Percentiles rank a stretch among this genome's conserved stretches.
Conservation (phyloP, 2,797 vertebrate species). For the Clarias pachynema region DNA sequence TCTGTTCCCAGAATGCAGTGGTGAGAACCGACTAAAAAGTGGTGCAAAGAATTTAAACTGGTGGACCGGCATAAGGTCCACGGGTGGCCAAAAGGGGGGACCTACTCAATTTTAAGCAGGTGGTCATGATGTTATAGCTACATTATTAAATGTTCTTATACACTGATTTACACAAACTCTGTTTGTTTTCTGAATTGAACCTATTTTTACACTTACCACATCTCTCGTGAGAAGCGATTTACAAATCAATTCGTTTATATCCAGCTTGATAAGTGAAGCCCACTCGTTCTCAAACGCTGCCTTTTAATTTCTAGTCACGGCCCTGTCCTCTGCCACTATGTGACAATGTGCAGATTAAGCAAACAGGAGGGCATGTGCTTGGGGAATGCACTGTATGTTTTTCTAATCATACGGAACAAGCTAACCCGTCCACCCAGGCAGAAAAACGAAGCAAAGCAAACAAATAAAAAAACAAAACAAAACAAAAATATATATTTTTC, state of each 20-base stretch:
- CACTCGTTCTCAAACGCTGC: slow-evolving; percentile 27
- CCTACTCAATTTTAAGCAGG: no score
- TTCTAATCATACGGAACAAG: slow-evolving; percentile 42
- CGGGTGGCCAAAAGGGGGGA: no score
- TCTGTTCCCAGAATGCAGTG: no score
- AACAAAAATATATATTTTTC: background rate
- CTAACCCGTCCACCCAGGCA: slow-evolving; percentile 7
- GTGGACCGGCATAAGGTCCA: no score
- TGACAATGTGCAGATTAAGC: slow-evolving; percentile 37
- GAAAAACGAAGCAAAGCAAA: background rate
- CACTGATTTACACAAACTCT: background rate
- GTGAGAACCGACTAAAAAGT: no score
- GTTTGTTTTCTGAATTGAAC: background rate
- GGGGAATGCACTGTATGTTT: slow-evolving; percentile 40
- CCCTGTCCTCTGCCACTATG: slow-evolving; percentile 33
- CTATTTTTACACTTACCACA: background rate
- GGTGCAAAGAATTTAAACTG: no score
- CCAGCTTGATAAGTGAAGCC: background rate
- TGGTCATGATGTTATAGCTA: background rate
- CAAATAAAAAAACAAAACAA: no score
- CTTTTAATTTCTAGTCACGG: slow-evolving; percentile 42
- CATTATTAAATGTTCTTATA: background rate
- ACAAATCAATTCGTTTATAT: background rate
- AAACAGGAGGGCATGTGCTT: slow-evolving; percentile 13
- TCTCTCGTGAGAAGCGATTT: background rate